Conservation (phyloP, 2,797 vertebrate species). For the Hoplostethus mediterraneus region DNA sequence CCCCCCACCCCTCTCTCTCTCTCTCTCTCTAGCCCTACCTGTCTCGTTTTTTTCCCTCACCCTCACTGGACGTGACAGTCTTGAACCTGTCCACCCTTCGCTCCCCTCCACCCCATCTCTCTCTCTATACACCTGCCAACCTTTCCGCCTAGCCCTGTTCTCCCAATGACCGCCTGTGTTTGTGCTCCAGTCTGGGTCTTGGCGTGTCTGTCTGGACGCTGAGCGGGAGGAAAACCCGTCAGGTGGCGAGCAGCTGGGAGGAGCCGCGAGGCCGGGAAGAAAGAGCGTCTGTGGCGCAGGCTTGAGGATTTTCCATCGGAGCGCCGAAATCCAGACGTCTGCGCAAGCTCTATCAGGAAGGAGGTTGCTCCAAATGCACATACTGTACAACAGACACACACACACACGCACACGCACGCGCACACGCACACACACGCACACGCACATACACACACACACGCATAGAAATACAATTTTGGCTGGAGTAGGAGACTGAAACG, state of each 20-base stretch:
- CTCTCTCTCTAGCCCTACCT: constrained; percentile 1
- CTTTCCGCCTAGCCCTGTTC: constrained; percentile 10
- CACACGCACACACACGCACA: not conserved
- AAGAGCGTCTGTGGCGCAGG: constrained; percentile 67
- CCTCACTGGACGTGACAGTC: constrained; percentile 45
- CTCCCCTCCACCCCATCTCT: not conserved
- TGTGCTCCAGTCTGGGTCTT: constrained; percentile 76
- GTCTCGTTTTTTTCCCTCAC: constrained; percentile 7
- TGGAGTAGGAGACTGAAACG: constrained; percentile 11
- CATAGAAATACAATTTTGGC: constrained; percentile 3
- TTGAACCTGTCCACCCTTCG: constrained; percentile 9
- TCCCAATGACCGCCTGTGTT: constrained; percentile 62
- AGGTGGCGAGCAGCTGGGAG: constrained; percentile 72
- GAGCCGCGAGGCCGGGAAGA: constrained; percentile 52
- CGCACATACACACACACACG: too few species aligned
- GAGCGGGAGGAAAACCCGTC: constrained; percentile 69
- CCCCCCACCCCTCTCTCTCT: constrained; percentile 36
- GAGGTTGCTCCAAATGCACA: constrained; percentile 45
- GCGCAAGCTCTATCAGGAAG: constrained; percentile 76
- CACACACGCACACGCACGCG: not conserved
- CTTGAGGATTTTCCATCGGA: constrained; percentile 69
- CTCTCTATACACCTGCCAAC: constrained; percentile 74
- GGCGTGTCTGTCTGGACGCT: constrained; percentile 62
- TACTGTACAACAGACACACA: constrained; percentile 11
- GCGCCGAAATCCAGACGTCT: constrained; percentile 70